Evolutionary conservation across 2,113 vertebrate species (phyloP).

Genomic region (Nesoenas mayeri): DNA sequence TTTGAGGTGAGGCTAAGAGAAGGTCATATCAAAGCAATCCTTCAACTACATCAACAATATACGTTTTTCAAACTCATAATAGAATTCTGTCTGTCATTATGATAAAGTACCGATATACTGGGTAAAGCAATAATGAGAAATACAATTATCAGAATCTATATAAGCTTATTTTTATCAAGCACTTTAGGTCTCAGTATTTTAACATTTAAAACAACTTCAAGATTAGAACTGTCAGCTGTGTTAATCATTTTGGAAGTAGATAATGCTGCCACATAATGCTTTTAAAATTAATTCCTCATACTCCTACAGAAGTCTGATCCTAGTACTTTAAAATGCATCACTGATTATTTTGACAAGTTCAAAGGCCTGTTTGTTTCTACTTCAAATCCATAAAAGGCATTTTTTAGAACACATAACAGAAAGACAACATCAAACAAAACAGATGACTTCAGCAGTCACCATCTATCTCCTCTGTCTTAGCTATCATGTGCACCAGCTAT

Average conservation of each 20-base stretch:
- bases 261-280: not conserved
- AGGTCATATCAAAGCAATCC: not conserved
- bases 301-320: not conserved
- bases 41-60: not conserved
- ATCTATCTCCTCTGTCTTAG: not conserved
- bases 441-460: not conserved
- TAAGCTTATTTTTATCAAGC: not conserved
- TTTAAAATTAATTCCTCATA: not conserved
- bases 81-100: not conserved
- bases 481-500: not conserved
- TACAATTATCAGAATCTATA: not conserved
- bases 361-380: not conserved
- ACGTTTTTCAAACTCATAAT: not conserved
- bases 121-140: not conserved
- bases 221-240: not conserved
- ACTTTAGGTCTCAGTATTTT: not conserved
- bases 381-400: not conserved
- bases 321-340: not conserved
- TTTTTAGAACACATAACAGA: not conserved
- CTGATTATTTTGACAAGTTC: not conserved
- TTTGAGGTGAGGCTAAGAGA: not conserved
- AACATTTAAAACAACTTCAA: not conserved
- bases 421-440: not conserved
- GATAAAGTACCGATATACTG: not conserved
- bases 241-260: not conserved